phyloP scores from a whole-genome alignment of 2,888 invertebrate species.

The Hoplodrina ambigua region DNA sequence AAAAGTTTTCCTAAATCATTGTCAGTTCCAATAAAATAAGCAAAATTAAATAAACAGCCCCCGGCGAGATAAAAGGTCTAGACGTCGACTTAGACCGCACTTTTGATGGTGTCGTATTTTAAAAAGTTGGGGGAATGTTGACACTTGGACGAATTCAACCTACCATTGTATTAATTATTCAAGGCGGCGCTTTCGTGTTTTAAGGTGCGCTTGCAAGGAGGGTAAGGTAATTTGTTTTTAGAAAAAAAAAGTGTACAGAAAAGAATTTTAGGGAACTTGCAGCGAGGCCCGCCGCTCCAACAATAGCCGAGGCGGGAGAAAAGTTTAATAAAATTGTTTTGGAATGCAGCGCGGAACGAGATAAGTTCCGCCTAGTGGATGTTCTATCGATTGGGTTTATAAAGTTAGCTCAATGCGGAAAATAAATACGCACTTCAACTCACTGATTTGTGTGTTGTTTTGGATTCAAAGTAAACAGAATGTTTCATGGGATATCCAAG shows the following conservation, averaged over 20 bases:
- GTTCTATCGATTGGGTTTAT: slow-evolving; percentile 80
- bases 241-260: slow-evolving; percentile 76
- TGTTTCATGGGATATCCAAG: not conserved
- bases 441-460: slow-evolving; percentile 24
- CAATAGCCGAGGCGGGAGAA: slow-evolving; percentile 78
- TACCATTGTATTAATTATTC: slow-evolving; percentile 90
- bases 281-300: slow-evolving; percentile 74
- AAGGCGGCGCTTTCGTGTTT: slow-evolving; percentile 86
- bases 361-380: slow-evolving; percentile 80
- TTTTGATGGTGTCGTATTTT: slow-evolving; percentile 89
- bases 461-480: slow-evolving; percentile 9
- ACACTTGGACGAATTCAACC: slow-evolving; percentile 90
- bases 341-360: slow-evolving; percentile 85
- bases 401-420: slow-evolving; percentile 56
- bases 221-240: slow-evolving; percentile 87
- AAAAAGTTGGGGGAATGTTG: slow-evolving; percentile 88
- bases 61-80: slow-evolving; percentile 87
- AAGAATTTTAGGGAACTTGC: slow-evolving; percentile 86
- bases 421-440: slow-evolving; percentile 49
- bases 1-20: slow-evolving; percentile 86
- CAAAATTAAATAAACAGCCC: slow-evolving; percentile 89
- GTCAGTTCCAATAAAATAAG: slow-evolving; percentile 88
- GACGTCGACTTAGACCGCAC: slow-evolving; percentile 85
- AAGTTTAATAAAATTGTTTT: slow-evolving; percentile 88
- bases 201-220: slow-evolving; percentile 86